Evolutionary conservation across 2,888 invertebrate genomes (phyloP).

Genomic region (Dryadula phaetusa): DNA sequence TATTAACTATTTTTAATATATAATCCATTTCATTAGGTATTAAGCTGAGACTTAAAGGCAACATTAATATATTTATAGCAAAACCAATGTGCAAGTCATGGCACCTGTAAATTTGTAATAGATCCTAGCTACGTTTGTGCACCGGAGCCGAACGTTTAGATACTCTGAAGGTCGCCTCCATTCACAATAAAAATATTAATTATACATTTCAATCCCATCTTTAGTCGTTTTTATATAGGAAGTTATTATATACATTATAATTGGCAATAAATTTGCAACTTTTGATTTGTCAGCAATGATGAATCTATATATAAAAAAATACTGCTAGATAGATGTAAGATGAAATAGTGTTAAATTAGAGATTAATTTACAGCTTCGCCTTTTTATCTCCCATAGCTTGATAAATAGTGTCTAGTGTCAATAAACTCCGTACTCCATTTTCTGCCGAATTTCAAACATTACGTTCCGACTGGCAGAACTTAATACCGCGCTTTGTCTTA

Average conservation of each 20-base stretch:
- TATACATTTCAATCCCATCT: conserved; percentile 9
- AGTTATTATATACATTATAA: neutral
- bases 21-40: neutral
- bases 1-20: neutral
- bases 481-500: no score
- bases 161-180: conserved; percentile 53
- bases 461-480: no score
- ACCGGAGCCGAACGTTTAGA: conserved; percentile 53
- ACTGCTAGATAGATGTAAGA: no score
- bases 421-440: no score
- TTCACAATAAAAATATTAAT: conserved; percentile 19
- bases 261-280: neutral
- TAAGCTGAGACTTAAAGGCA: neutral
- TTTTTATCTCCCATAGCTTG: no score
- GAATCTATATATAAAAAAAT: no score
- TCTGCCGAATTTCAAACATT: no score
- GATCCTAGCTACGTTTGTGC: conserved; percentile 44
- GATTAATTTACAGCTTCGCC: no score
- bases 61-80: conserved; percentile 7
- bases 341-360: no score
- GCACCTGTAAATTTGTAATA: conserved; percentile 46
- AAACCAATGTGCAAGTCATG: conserved; percentile 38
- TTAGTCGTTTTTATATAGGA: neutral
- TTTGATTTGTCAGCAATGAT: no score
- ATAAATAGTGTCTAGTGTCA: no score